Evolutionary conservation across 2,888 invertebrate species (phyloP).

Genomic region (Melanargia galathea): DNA sequence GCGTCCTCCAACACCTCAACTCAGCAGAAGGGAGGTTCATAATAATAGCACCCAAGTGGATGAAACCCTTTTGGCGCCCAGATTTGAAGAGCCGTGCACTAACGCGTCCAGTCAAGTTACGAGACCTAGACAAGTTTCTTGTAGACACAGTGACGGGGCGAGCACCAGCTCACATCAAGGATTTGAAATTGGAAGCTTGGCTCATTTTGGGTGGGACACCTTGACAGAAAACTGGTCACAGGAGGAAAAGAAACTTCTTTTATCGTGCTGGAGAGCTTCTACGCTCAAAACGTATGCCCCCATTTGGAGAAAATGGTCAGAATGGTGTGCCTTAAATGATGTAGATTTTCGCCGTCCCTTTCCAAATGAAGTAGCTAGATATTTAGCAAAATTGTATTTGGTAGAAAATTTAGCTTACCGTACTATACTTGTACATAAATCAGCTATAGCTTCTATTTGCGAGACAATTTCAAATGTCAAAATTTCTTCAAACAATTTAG

Average conservation of each 20-base stretch:
- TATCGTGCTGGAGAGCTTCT: too few relatives aligned
- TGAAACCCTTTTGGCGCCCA: background rate
- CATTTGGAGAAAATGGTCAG: too few relatives aligned
- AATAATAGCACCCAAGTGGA: background rate
- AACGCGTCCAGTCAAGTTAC: background rate
- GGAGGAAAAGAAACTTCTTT: slow-evolving; percentile 2
- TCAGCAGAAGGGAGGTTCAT: background rate
- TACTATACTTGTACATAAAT: too few relatives aligned
- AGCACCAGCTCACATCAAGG: background rate
- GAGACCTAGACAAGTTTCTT: background rate
- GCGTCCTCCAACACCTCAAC: background rate
- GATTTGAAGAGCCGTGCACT: background rate
- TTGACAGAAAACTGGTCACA: slow-evolving; percentile 28
- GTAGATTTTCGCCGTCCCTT: too few relatives aligned
- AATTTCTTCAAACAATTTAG: slow-evolving; percentile 30
- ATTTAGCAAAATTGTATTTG: too few relatives aligned
- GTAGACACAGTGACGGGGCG: background rate
- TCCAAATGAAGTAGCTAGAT: too few relatives aligned
- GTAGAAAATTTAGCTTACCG: too few relatives aligned
- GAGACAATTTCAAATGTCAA: slow-evolving; percentile 29
- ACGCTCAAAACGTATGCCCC: too few relatives aligned
- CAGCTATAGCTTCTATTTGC: too few relatives aligned
- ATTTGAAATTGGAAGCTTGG: background rate
- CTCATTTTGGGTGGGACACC: slow-evolving; percentile 30
- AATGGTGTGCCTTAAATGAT: too few relatives aligned